Conservation (phyloP, 2,113 vertebrate genomes). For the Lycaon pictus region DNA sequence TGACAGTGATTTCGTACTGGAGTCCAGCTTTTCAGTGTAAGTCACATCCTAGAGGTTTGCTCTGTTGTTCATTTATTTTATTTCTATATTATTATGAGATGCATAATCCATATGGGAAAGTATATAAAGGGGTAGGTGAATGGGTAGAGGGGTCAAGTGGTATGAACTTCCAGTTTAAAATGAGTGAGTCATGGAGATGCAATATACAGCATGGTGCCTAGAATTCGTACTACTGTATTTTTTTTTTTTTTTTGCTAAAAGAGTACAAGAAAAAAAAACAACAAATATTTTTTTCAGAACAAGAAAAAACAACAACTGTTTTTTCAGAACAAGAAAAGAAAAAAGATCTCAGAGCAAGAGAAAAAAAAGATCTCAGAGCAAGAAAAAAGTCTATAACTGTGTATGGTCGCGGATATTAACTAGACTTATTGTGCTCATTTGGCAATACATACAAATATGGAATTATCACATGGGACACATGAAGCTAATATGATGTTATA, state of each 20-base stretch:
- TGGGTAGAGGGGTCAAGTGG: neutral
- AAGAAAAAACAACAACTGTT: no score
- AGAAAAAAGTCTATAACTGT: neutral
- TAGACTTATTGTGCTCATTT: neutral
- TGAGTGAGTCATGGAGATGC: neutral
- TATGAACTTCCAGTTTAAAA: neutral
- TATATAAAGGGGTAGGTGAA: neutral
- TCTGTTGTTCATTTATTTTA: constrained; percentile 62
- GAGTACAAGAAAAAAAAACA: neutral
- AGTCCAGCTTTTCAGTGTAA: constrained; percentile 76
- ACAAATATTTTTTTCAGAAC: no score
- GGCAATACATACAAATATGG: neutral
- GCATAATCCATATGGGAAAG: neutral
- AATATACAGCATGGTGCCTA: neutral
- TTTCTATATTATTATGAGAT: neutral
- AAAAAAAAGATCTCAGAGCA: neutral
- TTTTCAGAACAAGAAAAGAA: neutral
- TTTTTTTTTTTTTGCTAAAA: neutral
- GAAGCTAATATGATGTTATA: neutral
- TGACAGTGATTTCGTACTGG: constrained; percentile 70
- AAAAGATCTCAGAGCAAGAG: neutral
- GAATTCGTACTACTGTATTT: neutral
- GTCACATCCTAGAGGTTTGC: constrained; percentile 65
- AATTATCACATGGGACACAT: neutral
- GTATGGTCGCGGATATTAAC: neutral